Conservation (phyloP, 2,797 vertebrate species). For the Falco cherrug region DNA sequence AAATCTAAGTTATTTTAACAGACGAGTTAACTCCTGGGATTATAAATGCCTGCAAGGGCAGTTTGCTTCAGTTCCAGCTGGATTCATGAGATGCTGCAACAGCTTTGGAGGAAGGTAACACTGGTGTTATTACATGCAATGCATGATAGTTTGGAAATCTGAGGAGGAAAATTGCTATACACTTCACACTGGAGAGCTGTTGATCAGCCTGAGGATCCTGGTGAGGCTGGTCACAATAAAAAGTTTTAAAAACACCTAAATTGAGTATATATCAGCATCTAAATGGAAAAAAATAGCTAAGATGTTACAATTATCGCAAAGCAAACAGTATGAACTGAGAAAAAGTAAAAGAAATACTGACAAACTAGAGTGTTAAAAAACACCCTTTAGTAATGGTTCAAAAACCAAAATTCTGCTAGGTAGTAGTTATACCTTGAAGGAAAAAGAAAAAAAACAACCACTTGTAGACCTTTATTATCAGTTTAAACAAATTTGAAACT, state of each 20-base stretch:
- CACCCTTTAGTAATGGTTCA: not conserved
- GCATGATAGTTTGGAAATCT: not conserved
- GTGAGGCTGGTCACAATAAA: fast-evolving
- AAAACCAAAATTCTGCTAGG: not conserved
- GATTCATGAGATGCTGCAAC: not conserved
- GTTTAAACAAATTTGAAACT: not conserved
- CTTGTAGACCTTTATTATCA: not conserved
- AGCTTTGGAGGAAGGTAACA: not conserved
- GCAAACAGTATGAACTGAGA: not conserved
- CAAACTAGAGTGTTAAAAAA: not conserved
- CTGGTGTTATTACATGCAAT: not conserved
- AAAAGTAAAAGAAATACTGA: not conserved
- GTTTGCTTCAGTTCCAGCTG: not conserved
- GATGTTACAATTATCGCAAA: not conserved
- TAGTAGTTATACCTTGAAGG: not conserved
- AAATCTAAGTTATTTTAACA: not conserved
- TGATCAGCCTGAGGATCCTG: not conserved
- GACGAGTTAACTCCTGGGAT: not conserved
- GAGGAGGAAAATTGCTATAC: not conserved
- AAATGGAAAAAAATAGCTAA: not conserved
- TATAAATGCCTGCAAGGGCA: not conserved
- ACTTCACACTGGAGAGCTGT: not conserved
- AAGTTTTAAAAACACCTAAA: not conserved
- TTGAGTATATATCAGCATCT: not conserved
- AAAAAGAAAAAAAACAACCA: not conserved